These are phyloP conservation scores for Peucedramus taeniatus DNA, from an alignment of 2,113 vertebrate species.

Conservation along the genomic window DNA sequence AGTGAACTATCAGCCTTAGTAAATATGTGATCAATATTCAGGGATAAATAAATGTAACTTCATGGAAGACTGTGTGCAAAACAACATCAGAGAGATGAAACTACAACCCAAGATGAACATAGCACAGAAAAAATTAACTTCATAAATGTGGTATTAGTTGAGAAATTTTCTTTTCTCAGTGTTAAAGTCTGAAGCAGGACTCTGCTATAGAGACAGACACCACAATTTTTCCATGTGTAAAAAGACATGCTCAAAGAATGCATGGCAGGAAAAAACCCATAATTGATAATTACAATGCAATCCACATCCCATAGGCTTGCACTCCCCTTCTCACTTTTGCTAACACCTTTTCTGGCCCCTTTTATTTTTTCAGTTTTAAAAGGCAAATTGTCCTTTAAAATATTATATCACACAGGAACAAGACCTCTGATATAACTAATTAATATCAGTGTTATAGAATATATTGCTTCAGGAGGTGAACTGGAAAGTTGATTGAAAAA, in stretches of 20 bases:
- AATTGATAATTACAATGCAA: neutral
- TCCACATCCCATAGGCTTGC: neutral
- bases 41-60: neutral
- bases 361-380: neutral
- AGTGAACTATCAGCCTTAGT: neutral
- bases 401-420: neutral
- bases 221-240: neutral
- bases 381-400: neutral
- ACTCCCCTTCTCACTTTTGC: neutral
- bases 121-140: neutral
- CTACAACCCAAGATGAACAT: neutral
- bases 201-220: neutral
- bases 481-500: neutral
- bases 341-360: accelerated
- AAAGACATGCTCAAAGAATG: neutral
- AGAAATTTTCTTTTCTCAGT: neutral
- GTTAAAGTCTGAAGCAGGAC: neutral
- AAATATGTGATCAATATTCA: neutral
- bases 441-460: neutral
- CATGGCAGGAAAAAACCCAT: neutral
- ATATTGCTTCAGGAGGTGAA: neutral
- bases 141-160: neutral
- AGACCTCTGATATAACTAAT: neutral
- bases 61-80: neutral
- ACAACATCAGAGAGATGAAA: neutral